Conservation (phyloP, 1,140 invertebrate genomes). For the Drosophila miranda region DNA sequence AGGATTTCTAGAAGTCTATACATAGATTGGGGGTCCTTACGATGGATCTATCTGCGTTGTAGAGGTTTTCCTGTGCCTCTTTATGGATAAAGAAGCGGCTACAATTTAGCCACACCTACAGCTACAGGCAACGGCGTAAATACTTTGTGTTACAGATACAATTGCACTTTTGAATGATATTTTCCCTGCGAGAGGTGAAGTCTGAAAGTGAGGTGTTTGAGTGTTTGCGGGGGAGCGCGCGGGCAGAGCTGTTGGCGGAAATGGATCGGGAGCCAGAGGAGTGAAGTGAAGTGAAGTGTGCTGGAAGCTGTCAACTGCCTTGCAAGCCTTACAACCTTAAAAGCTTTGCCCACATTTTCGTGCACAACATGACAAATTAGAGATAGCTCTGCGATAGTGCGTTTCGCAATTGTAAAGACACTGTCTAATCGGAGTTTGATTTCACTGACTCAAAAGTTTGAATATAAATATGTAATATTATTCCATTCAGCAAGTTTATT, state of each 20-base stretch:
- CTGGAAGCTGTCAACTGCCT: slow-evolving; percentile 2
- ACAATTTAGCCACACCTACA: neutral
- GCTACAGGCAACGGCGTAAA: too few species aligned
- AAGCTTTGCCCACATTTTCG: slow-evolving; percentile 3
- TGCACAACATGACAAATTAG: neutral
- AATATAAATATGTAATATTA: too few species aligned
- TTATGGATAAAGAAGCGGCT: too few species aligned
- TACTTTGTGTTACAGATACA: neutral
- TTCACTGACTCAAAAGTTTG: too few species aligned
- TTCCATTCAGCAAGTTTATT: too few species aligned
- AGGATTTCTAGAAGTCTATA: too few species aligned
- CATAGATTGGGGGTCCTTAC: too few species aligned
- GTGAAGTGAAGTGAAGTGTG: slow-evolving; percentile 3
- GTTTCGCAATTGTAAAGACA: neutral
- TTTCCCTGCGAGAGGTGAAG: neutral
- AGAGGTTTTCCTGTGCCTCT: too few species aligned
- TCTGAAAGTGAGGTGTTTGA: slow-evolving; percentile 10
- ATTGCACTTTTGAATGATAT: neutral
- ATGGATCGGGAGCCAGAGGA: neutral
- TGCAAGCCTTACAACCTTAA: neutral
- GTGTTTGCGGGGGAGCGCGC: neutral
- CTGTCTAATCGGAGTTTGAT: too few species aligned
- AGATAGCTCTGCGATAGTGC: neutral
- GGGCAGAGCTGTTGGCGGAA: too few species aligned
- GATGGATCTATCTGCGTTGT: too few species aligned